Evolutionary conservation across 2,113 vertebrate genomes (phyloP).

Genomic region (Labeo rohita): DNA sequence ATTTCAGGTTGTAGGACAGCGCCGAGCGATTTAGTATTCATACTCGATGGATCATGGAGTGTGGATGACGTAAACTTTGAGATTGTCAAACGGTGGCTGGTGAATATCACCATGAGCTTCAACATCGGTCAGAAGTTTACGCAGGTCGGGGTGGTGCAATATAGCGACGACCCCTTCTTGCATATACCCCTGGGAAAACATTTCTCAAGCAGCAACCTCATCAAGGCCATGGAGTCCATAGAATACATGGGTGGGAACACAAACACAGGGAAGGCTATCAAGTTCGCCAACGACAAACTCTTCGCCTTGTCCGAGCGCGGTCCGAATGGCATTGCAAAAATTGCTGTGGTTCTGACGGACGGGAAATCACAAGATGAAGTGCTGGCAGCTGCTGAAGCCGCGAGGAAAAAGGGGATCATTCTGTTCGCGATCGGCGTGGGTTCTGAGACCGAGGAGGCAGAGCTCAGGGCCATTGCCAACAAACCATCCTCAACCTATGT

Average conservation of each 20-base stretch:
- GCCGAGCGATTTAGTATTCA: conserved; percentile 92
- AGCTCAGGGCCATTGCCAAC: conserved; percentile 93
- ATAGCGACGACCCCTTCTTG: conserved; percentile 90
- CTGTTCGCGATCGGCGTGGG: conserved; percentile 96
- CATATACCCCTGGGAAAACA: conserved; percentile 90
- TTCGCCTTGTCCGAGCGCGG: conserved; percentile 92
- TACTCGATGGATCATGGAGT: conserved; percentile 95
- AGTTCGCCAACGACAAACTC: conserved; percentile 89
- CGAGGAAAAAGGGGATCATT: conserved; percentile 90
- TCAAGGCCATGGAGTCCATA: conserved; percentile 86
- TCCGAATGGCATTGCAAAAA: conserved; percentile 82
- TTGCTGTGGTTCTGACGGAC: conserved; percentile 94
- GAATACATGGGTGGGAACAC: conserved; percentile 96
- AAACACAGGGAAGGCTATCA: conserved; percentile 90
- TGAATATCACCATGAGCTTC: conserved; percentile 94
- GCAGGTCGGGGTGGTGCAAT: conserved; percentile 95
- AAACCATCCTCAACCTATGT: conserved; percentile 92
- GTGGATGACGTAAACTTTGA: conserved; percentile 96
- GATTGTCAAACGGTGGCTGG: conserved; percentile 94
- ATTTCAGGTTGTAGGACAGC: conserved; percentile 91
- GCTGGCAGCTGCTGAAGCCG: conserved; percentile 85
- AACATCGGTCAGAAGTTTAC: conserved; percentile 95
- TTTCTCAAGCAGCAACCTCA: conserved; percentile 79
- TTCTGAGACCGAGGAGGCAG: conserved; percentile 85
- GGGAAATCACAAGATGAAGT: conserved; percentile 97